phyloP scores from a whole-genome alignment of 2,888 invertebrate species.

The Opisthograptis luteolata region DNA sequence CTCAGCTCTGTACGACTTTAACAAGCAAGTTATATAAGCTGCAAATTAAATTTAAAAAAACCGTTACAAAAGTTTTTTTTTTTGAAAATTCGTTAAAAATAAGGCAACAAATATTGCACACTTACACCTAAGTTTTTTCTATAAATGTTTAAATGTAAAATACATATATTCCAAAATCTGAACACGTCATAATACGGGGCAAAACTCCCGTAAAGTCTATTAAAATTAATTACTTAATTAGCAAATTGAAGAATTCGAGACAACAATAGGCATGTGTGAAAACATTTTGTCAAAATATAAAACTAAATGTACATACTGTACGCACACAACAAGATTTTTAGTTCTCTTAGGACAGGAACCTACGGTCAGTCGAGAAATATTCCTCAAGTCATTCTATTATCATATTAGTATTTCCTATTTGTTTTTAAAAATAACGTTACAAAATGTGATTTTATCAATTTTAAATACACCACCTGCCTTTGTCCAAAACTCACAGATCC shows the following conservation, averaged over 20 bases:
- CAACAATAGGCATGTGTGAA: slow-evolving; percentile 1
- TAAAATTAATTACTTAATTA: slow-evolving; percentile 15
- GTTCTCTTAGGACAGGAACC: slow-evolving; percentile 9
- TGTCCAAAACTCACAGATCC: not conserved
- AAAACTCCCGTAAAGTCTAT: slow-evolving; percentile 7
- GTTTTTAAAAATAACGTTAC: not conserved
- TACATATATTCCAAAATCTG: slow-evolving; percentile 16
- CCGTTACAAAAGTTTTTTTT: too few species aligned
- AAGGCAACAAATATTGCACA: slow-evolving; percentile 10
- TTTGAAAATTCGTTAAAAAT: not conserved
- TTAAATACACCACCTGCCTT: not conserved
- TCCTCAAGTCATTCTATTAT: slow-evolving; percentile 6
- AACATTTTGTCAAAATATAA: slow-evolving; percentile 8
- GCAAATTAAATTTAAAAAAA: not conserved
- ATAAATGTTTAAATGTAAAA: slow-evolving; percentile 1
- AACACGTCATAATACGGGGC: slow-evolving; percentile 11
- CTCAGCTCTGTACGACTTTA: too few species aligned
- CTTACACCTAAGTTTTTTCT: not conserved
- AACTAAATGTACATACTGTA: not conserved
- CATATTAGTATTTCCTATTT: not conserved
- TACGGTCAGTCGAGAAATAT: slow-evolving; percentile 30
- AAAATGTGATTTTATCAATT: not conserved
- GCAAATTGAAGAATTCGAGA: slow-evolving; percentile 18
- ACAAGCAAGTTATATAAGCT: not conserved
- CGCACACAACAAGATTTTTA: slow-evolving; percentile 9